Percentiles rank a stretch among this genome's conserved stretches.
Conservation (phyloP, 2,888 invertebrate species). For the Omphaloscelis lunosa region DNA sequence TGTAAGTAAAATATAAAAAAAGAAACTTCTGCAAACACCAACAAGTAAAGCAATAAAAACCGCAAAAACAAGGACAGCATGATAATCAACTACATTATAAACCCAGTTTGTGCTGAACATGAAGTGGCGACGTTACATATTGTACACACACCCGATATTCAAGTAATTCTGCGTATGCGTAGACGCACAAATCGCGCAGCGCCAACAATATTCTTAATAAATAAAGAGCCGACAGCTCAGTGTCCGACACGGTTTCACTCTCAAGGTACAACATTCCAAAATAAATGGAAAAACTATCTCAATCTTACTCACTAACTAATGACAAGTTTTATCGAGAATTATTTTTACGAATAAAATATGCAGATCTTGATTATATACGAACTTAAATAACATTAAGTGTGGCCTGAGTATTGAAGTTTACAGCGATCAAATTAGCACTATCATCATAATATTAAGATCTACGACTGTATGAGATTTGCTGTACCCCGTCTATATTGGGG, state of each 20-base stretch:
- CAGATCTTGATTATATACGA: slow-evolving; percentile 61
- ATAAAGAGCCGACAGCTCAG: slow-evolving; percentile 45
- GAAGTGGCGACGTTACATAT: slow-evolving; percentile 45
- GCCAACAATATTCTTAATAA: slow-evolving; percentile 44
- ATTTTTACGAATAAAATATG: slow-evolving; percentile 59
- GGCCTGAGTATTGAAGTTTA: slow-evolving; percentile 38
- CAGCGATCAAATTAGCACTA: slow-evolving; percentile 29
- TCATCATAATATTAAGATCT: slow-evolving; percentile 2
- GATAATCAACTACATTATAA: slow-evolving; percentile 62
- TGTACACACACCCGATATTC: slow-evolving; percentile 49
- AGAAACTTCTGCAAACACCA: slow-evolving; percentile 74
- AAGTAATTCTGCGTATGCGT: slow-evolving; percentile 54
- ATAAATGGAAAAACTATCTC: slow-evolving; percentile 41
- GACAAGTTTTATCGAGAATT: slow-evolving; percentile 62
- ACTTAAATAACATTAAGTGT: slow-evolving; percentile 48
- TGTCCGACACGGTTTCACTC: slow-evolving; percentile 58
- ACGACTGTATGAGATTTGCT: slow-evolving; percentile 9
- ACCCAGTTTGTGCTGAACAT: slow-evolving; percentile 73
- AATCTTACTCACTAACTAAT: slow-evolving; percentile 63
- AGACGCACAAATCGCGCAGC: slow-evolving; percentile 33
- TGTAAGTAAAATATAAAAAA: slow-evolving; percentile 70
- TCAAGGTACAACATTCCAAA: slow-evolving; percentile 59
- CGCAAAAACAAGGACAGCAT: slow-evolving; percentile 66
- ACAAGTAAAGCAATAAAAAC: slow-evolving; percentile 75
- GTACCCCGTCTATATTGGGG: background rate